Conservation (phyloP, 2,797 vertebrate species). For the Sphaeramia orbicularis region DNA sequence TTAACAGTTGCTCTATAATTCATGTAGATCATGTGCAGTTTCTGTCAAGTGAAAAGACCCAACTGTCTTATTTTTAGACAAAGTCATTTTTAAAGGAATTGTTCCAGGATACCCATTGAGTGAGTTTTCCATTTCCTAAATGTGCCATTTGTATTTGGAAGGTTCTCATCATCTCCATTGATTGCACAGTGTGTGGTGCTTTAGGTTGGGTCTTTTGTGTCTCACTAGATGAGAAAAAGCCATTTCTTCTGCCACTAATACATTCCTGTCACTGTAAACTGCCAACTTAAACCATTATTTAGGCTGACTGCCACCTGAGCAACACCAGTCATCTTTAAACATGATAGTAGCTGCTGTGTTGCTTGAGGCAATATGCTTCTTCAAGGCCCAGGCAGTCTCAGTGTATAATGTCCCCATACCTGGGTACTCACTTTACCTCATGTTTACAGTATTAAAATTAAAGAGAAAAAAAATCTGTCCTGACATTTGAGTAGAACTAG, state of each 20-base stretch:
- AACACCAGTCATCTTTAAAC: slow-evolving; percentile 74
- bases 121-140: slow-evolving; percentile 57
- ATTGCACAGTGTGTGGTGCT: slow-evolving; percentile 45
- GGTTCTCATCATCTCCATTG: slow-evolving; percentile 71
- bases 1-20: slow-evolving; percentile 17
- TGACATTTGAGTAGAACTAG: slow-evolving; percentile 46
- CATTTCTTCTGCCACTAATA: slow-evolving; percentile 58
- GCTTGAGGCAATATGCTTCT: slow-evolving; percentile 53
- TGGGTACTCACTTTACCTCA: slow-evolving; percentile 15
- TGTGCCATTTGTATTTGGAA: slow-evolving; percentile 63
- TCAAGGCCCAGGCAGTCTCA: slow-evolving; percentile 36
- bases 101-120: slow-evolving; percentile 44
- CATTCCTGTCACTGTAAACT: slow-evolving; percentile 66
- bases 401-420: slow-evolving; percentile 32
- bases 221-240: slow-evolving; percentile 46
- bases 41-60: slow-evolving; percentile 24
- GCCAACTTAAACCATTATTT: slow-evolving; percentile 66
- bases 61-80: slow-evolving; percentile 6
- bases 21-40: slow-evolving; percentile 33
- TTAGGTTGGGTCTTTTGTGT: slow-evolving; percentile 54
- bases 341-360: slow-evolving; percentile 57
- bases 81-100: slow-evolving; percentile 55
- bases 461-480: slow-evolving; percentile 46
- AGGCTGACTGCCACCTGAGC: slow-evolving; percentile 70
- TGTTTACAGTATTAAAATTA: slow-evolving; percentile 24